These are phyloP conservation scores for Molorchus minor DNA, from an alignment of 2,888 invertebrate species.

Conservation along the genomic window DNA sequence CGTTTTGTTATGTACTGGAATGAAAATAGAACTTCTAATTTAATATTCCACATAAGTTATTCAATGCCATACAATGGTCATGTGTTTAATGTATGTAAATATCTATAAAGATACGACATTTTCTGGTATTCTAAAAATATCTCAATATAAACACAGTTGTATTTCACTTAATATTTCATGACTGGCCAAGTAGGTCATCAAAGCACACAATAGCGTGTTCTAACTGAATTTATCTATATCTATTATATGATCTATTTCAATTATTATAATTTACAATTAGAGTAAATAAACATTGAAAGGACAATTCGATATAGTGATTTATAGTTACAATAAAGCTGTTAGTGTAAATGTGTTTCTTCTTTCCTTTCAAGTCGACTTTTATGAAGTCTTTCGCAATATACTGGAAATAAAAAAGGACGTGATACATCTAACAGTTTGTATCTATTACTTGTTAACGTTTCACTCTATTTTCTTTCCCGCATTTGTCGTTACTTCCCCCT, in stretches of 20 bases:
- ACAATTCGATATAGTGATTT: constrained; percentile 3
- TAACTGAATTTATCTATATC: neutral
- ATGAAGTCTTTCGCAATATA: constrained; percentile 9
- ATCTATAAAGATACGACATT: too few species aligned
- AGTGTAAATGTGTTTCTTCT: constrained; percentile 1
- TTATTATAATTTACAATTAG: constrained; percentile 14
- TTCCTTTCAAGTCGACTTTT: neutral
- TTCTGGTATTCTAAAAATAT: too few species aligned
- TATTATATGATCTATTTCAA: neutral
- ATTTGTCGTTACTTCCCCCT: constrained; percentile 17
- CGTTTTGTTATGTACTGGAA: too few species aligned
- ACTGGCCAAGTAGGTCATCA: too few species aligned
- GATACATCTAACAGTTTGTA: constrained; percentile 15
- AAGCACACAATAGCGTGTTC: constrained; percentile 6
- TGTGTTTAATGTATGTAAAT: too few species aligned
- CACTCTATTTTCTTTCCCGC: constrained; percentile 7
- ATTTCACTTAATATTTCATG: too few species aligned
- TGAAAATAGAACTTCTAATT: too few species aligned
- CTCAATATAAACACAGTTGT: too few species aligned
- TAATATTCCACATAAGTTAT: too few species aligned
- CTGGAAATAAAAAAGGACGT: constrained; percentile 6
- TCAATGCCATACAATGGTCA: too few species aligned
- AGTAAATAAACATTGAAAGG: neutral
- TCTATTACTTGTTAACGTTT: constrained; percentile 17
- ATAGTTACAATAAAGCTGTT: constrained; percentile 11